phyloP scores from a whole-genome alignment of 2,888 invertebrate genomes.

The Diaphora mendica region DNA sequence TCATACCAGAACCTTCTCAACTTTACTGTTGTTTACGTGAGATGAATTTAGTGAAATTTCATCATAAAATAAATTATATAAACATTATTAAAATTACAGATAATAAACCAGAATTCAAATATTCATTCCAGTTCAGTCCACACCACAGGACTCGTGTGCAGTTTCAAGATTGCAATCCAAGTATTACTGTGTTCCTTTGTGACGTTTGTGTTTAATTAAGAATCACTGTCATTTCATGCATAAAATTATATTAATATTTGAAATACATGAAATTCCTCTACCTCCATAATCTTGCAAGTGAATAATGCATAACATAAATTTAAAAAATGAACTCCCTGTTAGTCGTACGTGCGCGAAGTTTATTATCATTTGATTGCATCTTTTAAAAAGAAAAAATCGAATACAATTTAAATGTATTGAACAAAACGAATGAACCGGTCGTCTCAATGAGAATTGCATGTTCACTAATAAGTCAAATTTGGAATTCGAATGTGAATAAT shows the following conservation, averaged over 20 bases:
- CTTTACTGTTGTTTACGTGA: not conserved
- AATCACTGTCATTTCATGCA: too few relatives aligned
- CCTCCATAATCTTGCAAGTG: too few relatives aligned
- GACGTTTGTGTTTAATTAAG: not conserved
- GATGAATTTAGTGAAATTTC: too few relatives aligned
- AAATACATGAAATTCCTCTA: not conserved
- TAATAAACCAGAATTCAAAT: too few relatives aligned
- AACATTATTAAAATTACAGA: not conserved
- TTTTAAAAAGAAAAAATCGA: constrained; percentile 32
- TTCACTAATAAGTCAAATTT: constrained; percentile 54
- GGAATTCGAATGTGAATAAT: constrained; percentile 44
- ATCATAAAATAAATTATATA: constrained; percentile 18
- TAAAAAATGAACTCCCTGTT: too few relatives aligned
- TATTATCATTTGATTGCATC: constrained; percentile 32
- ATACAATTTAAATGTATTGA: constrained; percentile 36
- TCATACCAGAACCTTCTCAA: not conserved
- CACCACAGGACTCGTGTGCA: not conserved
- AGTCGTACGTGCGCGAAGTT: not conserved
- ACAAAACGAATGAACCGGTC: constrained; percentile 48
- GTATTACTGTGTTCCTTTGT: not conserved
- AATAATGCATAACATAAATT: not conserved
- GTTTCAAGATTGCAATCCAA: not conserved
- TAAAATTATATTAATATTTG: too few relatives aligned
- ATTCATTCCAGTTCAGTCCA: constrained; percentile 21
- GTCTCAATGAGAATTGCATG: constrained; percentile 48